These are phyloP conservation scores for Pectinophora gossypiella DNA, from an alignment of 1,140 invertebrate genomes.

Conservation along the genomic window DNA sequence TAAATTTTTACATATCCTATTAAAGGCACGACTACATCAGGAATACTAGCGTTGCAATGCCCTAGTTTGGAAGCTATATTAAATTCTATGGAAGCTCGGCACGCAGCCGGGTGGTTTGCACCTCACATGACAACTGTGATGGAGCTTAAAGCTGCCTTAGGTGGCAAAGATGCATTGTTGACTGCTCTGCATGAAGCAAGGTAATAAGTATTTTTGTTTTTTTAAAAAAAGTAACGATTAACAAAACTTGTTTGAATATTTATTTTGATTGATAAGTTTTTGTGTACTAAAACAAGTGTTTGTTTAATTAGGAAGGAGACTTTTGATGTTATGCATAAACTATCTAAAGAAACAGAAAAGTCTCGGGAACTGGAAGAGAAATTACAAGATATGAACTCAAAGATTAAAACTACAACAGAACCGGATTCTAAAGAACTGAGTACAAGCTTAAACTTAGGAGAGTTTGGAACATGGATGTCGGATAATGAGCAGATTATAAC, in stretches of 20 bases:
- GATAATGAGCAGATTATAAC: slow-evolving; percentile 29
- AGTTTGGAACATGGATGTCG: slow-evolving; percentile 45
- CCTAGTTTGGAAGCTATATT: slow-evolving; percentile 52
- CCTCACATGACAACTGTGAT: slow-evolving; percentile 84
- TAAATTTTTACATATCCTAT: background rate
- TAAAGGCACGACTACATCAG: slow-evolving; percentile 48
- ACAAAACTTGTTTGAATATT: background rate
- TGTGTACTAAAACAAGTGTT: slow-evolving; percentile 1
- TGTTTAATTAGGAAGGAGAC: slow-evolving; percentile 64
- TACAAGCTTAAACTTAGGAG: slow-evolving; percentile 3
- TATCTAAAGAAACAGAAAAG: slow-evolving; percentile 56
- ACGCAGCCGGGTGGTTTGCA: slow-evolving; percentile 84
- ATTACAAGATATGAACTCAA: slow-evolving; percentile 35
- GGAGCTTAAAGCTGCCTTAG: slow-evolving; percentile 76
- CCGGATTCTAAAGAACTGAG: background rate
- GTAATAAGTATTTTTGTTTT: slow-evolving; percentile 23
- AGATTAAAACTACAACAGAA: slow-evolving; percentile 20
- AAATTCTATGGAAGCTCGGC: slow-evolving; percentile 80
- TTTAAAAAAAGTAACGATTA: too few species aligned
- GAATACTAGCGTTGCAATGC: slow-evolving; percentile 45
- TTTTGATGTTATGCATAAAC: slow-evolving; percentile 50
- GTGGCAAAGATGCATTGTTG: slow-evolving; percentile 57
- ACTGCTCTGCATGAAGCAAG: slow-evolving; percentile 63
- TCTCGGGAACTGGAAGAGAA: slow-evolving; percentile 46
- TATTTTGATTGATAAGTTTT: background rate